A percentile compares a stretch with the other conserved stretches of the same genome.
These are phyloP conservation scores for Drosophila meridiana DNA, from an alignment of 2,888 invertebrate species.

Conservation along the genomic window DNA sequence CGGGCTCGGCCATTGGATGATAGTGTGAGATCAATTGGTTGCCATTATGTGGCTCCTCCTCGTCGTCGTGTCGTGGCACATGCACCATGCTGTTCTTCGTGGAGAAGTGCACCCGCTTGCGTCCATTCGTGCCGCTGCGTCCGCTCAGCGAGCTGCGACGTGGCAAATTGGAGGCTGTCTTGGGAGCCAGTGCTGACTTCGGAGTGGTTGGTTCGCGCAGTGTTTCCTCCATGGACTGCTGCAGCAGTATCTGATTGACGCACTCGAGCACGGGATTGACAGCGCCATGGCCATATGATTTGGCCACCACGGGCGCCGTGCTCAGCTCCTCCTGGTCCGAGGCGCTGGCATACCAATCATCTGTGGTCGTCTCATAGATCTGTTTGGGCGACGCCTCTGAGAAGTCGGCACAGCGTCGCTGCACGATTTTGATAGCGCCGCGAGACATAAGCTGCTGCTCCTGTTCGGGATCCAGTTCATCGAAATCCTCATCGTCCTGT, in stretches of 20 bases:
- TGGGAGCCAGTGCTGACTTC: constrained; percentile 51
- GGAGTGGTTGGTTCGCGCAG: constrained; percentile 58
- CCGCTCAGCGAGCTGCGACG: constrained; percentile 78
- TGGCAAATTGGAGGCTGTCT: constrained; percentile 53
- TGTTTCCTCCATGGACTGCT: constrained; percentile 88
- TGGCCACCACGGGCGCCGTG: constrained; percentile 60
- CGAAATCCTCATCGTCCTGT: constrained; percentile 78
- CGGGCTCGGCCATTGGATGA: constrained; percentile 57
- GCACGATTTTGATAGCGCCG: constrained; percentile 70
- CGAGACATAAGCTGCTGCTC: constrained; percentile 56
- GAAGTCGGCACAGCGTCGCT: constrained; percentile 79
- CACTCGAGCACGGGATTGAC: constrained; percentile 94
- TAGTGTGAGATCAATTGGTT: constrained; percentile 61
- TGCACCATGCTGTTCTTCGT: constrained; percentile 88
- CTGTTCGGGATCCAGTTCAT: constrained; percentile 60
- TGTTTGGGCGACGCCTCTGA: constrained; percentile 83
- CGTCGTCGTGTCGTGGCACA: constrained; percentile 83
- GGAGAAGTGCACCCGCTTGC: constrained; percentile 88
- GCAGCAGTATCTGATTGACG: constrained; percentile 92
- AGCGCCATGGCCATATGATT: constrained; percentile 86
- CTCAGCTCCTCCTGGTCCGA: constrained; percentile 90
- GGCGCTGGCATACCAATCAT: constrained; percentile 92
- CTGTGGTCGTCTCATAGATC: constrained; percentile 85
- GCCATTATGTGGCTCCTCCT: constrained; percentile 50
- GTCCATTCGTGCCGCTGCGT: constrained; percentile 66